Evolutionary conservation across 2,888 invertebrate genomes (phyloP).

Genomic region (Doris montereyensis): DNA sequence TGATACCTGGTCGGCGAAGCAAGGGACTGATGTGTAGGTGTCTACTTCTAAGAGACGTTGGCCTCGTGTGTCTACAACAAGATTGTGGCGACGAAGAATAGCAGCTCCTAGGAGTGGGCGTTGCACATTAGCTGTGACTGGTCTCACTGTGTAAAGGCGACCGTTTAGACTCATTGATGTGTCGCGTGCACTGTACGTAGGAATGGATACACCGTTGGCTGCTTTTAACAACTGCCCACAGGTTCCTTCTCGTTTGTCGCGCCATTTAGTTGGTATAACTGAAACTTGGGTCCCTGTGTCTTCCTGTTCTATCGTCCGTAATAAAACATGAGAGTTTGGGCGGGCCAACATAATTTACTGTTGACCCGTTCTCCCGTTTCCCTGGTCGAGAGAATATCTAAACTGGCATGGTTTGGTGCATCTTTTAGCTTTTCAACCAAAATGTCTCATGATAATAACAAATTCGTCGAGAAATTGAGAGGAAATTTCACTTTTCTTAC

Average conservation of each 20-base stretch:
- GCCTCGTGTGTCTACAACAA: background rate
- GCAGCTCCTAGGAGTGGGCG: background rate
- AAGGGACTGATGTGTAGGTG: background rate
- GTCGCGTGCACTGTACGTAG: slow-evolving; percentile 2
- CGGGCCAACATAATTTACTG: background rate
- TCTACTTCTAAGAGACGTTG: background rate
- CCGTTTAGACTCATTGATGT: background rate
- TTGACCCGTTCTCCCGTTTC: background rate
- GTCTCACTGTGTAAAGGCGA: background rate
- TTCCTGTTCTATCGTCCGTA: background rate
- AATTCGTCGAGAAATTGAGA: too few species aligned
- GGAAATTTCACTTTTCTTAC: too few species aligned
- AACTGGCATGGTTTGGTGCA: too few species aligned
- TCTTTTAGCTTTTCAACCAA: too few species aligned
- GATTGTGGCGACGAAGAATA: background rate
- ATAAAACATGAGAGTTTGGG: background rate
- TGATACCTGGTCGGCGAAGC: background rate
- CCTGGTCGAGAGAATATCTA: too few species aligned
- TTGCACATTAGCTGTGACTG: background rate
- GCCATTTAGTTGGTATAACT: background rate
- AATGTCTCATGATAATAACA: too few species aligned
- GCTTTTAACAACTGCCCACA: background rate
- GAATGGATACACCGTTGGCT: background rate
- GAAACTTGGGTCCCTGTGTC: background rate
- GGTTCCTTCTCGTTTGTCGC: background rate